Evolutionary conservation across 1,140 invertebrate genomes (phyloP).

Genomic region (Diprion similis): DNA sequence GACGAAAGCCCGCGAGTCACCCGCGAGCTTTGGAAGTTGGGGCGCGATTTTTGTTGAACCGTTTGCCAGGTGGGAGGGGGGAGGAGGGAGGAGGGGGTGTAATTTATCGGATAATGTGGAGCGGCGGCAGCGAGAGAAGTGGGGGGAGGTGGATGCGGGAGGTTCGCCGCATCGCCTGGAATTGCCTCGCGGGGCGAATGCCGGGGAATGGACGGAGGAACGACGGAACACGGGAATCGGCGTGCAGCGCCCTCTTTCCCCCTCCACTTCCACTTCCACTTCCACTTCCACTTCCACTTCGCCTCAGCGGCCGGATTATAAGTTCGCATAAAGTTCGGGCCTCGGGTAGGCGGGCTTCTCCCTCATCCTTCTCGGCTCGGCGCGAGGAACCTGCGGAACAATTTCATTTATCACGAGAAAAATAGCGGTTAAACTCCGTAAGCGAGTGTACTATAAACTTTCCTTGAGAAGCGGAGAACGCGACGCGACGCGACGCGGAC

Average conservation of each 20-base stretch:
- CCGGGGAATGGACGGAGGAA: background rate
- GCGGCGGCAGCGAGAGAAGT: no score
- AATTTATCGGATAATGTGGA: background rate
- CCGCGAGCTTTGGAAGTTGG: no score
- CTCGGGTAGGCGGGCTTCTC: constrained; percentile 22
- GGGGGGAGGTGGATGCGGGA: background rate
- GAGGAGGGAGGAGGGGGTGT: background rate
- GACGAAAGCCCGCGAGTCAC: no score
- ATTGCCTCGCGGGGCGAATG: background rate
- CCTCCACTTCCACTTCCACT: background rate
- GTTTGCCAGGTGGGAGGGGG: background rate
- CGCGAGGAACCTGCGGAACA: constrained; percentile 37
- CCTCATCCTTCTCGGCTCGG: constrained; percentile 15
- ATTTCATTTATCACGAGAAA: constrained; percentile 56
- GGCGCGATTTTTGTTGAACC: no score
- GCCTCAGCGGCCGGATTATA: constrained; percentile 25
- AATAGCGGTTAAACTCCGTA: constrained; percentile 50
- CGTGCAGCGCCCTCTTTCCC: background rate
- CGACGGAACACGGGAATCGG: background rate
- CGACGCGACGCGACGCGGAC: background rate
- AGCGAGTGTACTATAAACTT: constrained; percentile 40
- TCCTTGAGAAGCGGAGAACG: constrained; percentile 20
- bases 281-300: background rate
- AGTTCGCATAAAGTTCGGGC: constrained; percentile 33
- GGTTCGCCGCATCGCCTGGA: background rate